Evolutionary conservation across 2,888 invertebrate species (phyloP).

Genomic region (Cephus sareptanus): DNA sequence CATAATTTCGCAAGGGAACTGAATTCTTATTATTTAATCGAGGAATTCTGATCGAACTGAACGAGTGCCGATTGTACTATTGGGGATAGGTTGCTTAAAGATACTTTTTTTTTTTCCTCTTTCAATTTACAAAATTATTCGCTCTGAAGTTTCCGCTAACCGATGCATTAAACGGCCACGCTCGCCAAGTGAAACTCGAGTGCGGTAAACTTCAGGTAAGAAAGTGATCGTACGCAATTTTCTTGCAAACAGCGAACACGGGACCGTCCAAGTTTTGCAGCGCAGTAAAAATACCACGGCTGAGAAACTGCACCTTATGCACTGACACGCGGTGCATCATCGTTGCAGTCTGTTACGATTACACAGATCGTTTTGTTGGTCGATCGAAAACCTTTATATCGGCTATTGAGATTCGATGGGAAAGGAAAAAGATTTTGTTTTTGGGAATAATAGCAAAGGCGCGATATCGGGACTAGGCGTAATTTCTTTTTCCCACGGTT

Average conservation of each 20-base stretch:
- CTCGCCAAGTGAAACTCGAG: background rate
- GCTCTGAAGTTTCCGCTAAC: background rate
- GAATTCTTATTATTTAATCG: background rate
- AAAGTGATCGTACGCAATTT: background rate
- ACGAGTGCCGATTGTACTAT: background rate
- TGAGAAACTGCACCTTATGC: background rate
- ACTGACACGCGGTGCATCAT: background rate
- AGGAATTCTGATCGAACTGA: background rate
- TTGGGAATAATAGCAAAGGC: too few relatives aligned
- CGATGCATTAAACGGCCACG: background rate
- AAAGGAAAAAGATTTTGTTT: too few relatives aligned
- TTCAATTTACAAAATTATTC: background rate
- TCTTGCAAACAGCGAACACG: background rate
- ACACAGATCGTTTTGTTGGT: background rate
- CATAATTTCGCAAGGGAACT: background rate
- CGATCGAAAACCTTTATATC: background rate
- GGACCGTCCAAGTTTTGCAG: background rate
- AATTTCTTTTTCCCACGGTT: background rate
- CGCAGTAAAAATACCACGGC: background rate
- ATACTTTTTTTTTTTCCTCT: constrained; percentile 6
- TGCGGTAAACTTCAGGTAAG: background rate
- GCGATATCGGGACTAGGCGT: background rate
- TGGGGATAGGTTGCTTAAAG: background rate
- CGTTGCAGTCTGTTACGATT: background rate
- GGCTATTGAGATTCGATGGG: background rate